Evolutionary conservation across 2,113 vertebrate genomes (phyloP).

Genomic region (Orcinus orca): DNA sequence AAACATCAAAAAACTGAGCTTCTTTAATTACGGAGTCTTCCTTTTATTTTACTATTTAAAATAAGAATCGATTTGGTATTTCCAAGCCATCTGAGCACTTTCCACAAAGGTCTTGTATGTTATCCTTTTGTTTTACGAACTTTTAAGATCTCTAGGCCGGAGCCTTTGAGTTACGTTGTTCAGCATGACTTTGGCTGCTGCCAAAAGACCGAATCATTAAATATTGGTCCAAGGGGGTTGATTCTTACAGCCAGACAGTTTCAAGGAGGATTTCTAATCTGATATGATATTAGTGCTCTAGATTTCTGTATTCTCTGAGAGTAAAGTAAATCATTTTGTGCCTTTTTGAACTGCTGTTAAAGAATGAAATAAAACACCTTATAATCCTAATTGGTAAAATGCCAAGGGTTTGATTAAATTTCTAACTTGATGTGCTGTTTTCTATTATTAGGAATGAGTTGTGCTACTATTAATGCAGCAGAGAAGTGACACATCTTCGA

Average conservation of each 20-base stretch:
- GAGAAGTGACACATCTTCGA: background rate
- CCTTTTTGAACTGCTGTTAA: constrained; percentile 49
- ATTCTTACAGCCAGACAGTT: constrained; percentile 70
- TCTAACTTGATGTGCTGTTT: constrained; percentile 24
- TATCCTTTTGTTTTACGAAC: constrained; percentile 11
- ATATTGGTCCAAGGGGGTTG: constrained; percentile 65
- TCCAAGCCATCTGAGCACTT: constrained; percentile 17
- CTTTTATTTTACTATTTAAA: constrained; percentile 25
- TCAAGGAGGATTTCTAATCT: constrained; percentile 72
- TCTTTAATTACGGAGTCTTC: background rate
- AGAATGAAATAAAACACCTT: background rate
- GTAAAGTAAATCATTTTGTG: constrained; percentile 68
- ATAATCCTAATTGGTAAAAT: constrained; percentile 27
- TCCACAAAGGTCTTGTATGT: background rate
- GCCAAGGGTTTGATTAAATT: constrained; percentile 14
- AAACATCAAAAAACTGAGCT: background rate
- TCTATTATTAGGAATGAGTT: background rate
- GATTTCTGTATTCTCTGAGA: constrained; percentile 71
- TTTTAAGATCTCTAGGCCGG: constrained; percentile 1
- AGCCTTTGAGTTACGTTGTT: constrained; percentile 64
- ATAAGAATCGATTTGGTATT: background rate
- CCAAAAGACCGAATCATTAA: constrained; percentile 67
- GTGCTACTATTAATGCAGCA: background rate
- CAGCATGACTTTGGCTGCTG: constrained; percentile 65
- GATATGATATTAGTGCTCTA: constrained; percentile 55